Percentiles rank a stretch among this genome's conserved stretches.
These are phyloP conservation scores for Trinectes maculatus DNA, from an alignment of 2,113 vertebrate genomes.

Conservation along the genomic window DNA sequence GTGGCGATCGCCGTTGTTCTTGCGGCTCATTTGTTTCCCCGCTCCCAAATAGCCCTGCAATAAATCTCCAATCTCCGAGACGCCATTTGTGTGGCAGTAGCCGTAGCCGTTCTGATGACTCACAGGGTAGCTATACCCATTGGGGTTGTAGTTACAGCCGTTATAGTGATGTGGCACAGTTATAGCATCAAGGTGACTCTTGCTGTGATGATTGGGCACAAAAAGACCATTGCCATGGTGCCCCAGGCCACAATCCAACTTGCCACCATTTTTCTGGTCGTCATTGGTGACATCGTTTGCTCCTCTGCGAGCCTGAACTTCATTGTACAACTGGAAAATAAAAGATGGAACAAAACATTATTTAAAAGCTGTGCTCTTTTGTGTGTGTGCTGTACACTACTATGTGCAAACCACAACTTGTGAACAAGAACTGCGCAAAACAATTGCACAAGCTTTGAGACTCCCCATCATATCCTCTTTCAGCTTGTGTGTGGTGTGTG, in stretches of 20 bases:
- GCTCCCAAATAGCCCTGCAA: conserved; percentile 78
- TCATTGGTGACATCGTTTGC: conserved; percentile 74
- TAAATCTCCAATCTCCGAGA: conserved; percentile 76
- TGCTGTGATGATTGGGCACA: conserved; percentile 52
- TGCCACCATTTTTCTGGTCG: conserved; percentile 70
- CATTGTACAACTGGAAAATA: conserved; percentile 89
- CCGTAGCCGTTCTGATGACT: conserved; percentile 58
- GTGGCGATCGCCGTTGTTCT: conserved; percentile 82
- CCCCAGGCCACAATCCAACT: conserved; percentile 68
- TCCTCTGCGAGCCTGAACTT: conserved; percentile 92
- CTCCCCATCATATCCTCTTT: conserved; percentile 59
- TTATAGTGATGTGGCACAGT: conserved; percentile 50
- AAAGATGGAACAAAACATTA: conserved; percentile 16
- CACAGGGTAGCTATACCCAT: conserved; percentile 50
- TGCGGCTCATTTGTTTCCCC: conserved; percentile 63
- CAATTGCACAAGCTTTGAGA: conserved; percentile 20
- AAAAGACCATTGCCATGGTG: conserved; percentile 63
- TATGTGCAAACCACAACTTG: not conserved
- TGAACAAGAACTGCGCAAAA: conserved; percentile 15
- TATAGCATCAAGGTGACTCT: conserved; percentile 37
- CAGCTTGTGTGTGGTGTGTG: conserved; percentile 23
- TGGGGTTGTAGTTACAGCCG: conserved; percentile 43
- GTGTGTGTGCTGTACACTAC: not conserved
- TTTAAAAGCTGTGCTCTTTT: not conserved
- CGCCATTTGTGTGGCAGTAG: conserved; percentile 56